Evolutionary conservation across 2,113 vertebrate species (phyloP).

Genomic region (Anhinga anhinga): DNA sequence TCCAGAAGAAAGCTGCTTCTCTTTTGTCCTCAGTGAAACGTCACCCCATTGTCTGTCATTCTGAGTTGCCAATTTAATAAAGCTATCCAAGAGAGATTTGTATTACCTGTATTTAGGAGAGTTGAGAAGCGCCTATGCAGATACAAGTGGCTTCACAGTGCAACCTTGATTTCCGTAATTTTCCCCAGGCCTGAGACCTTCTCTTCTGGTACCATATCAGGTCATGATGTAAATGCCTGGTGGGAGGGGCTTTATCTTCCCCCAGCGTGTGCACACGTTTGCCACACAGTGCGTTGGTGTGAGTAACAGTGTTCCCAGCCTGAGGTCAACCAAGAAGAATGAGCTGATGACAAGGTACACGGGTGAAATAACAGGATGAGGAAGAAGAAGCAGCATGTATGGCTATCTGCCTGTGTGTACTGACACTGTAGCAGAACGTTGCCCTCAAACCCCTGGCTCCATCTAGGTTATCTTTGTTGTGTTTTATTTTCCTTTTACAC

Average conservation of each 20-base stretch:
- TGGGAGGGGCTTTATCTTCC: not conserved
- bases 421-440: not conserved
- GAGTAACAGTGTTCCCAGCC: not conserved
- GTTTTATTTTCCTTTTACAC: not conserved
- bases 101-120: not conserved
- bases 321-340: not conserved
- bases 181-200: not conserved
- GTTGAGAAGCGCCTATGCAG: not conserved
- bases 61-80: not conserved
- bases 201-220: not conserved
- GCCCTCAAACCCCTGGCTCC: not conserved
- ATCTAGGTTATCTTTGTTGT: not conserved
- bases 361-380: not conserved
- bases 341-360: not conserved
- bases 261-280: accelerated
- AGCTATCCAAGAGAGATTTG: not conserved
- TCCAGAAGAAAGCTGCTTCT: not conserved
- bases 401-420: not conserved
- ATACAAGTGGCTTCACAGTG: not conserved
- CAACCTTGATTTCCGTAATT: not conserved
- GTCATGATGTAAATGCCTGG: not conserved
- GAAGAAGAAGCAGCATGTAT: not conserved
- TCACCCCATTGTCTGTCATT: not conserved
- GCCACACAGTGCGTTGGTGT: accelerated
- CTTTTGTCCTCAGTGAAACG: not conserved